Evolutionary conservation across 2,888 invertebrate genomes (phyloP).

Genomic region (Cotesia congregata): DNA sequence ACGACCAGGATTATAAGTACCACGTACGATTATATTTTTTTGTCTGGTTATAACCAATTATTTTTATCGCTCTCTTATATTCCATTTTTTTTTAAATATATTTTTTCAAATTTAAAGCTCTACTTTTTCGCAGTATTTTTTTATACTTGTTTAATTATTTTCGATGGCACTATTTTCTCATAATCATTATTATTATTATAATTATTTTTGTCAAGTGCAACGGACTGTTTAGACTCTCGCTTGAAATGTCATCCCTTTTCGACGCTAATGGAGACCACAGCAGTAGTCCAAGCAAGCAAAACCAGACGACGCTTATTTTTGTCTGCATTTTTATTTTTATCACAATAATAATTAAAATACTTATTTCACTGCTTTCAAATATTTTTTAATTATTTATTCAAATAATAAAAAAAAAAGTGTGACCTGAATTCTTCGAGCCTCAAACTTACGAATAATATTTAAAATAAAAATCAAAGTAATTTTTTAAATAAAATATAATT

Average conservation of each 20-base stretch:
- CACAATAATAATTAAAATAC: neutral
- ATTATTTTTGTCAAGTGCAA: slow-evolving; percentile 28
- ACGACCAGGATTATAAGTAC: slow-evolving; percentile 36
- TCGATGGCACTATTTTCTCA: neutral
- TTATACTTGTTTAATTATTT: neutral
- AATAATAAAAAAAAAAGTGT: neutral
- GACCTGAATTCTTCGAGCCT: neutral
- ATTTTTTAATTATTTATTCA: neutral
- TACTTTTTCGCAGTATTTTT: neutral
- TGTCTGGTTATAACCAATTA: neutral
- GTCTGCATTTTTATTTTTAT: neutral
- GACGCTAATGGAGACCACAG: slow-evolving; percentile 26
- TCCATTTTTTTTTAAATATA: neutral
- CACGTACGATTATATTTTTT: slow-evolving; percentile 5
- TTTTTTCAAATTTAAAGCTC: neutral
- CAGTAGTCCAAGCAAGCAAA: slow-evolving; percentile 30
- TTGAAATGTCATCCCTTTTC: slow-evolving; percentile 32
- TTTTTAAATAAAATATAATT: neutral
- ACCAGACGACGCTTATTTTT: slow-evolving; percentile 8
- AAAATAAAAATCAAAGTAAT: no score
- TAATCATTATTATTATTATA: slow-evolving; percentile 21
- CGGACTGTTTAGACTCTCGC: slow-evolving; percentile 18
- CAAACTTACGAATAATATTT: neutral
- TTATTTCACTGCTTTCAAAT: neutral
- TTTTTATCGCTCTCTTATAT: slow-evolving; percentile 11